Base-by-base conservation (phyloP, 1,140 invertebrate genomes). In the Lutraria rhynchaena region DNA sequence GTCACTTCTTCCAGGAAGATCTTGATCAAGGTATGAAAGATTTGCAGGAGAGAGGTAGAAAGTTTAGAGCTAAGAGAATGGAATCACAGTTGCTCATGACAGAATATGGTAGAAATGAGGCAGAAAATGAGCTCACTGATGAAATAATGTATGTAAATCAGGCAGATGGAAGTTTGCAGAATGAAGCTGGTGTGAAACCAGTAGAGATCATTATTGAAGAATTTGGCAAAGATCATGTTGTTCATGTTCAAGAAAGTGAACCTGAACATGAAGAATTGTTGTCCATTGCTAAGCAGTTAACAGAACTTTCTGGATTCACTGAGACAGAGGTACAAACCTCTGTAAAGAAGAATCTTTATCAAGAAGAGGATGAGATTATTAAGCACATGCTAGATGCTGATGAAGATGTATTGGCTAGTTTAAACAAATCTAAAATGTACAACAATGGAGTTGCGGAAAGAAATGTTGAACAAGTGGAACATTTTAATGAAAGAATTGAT, bases 321-420 rank as follows among this genome's bases (percentile, higher is more conserved):
- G 63, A 67, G 24, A 27, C 37, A 5, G 61, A 63, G 37, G 60
- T 37, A 7, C 49, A 49, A n/a, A 55, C 41, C 1, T 53, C 15
- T 4, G 3, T 5, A 7, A 46, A 58, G 27, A 60, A 44, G 44
- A 60, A 44, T 41, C 3, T 31, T 11, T 31, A 51, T 24, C 33
- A 67, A 29, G 61, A 67, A 29, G 76, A 78, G 46, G 63, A 78
- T 69, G 76, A 69, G 33, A 78, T 78, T 46, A 69, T 78, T 1
- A 78, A 78, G 35, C 19, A 55, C 22, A 78, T 78, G 76, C 24
- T 78, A 15, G 76, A 78, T 67, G 76, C 76, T 27, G 76, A 78
- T 33, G 63, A 60, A 22, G 76, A 65, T 41, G 58, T 78, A 1
- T 24, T 78, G 29, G 76, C 76, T 29, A 78, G 44, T 46, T 37